Percentiles rank a stretch among this genome's conserved stretches.
Conservation (phyloP, 2,888 invertebrate genomes). For the Mythimna ferrago region DNA sequence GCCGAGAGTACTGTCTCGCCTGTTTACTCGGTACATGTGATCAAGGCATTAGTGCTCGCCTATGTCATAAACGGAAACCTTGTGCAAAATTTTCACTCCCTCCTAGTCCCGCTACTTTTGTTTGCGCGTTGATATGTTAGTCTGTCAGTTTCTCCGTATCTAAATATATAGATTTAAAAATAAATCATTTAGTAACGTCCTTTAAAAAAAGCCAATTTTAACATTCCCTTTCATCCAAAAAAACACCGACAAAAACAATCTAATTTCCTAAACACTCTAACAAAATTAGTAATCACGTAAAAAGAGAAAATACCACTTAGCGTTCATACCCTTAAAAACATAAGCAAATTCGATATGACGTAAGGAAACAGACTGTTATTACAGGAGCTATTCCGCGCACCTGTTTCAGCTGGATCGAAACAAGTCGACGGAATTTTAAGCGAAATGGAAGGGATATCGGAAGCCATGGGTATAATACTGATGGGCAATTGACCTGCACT, state of each 20-base stretch:
- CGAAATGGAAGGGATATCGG: conserved; percentile 43
- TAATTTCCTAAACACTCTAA: background rate
- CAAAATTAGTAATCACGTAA: conserved; percentile 31
- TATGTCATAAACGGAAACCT: too few species aligned
- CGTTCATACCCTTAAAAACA: conserved; percentile 37
- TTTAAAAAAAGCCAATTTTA: too few species aligned
- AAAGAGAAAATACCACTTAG: conserved; percentile 24
- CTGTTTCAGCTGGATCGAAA: conserved; percentile 67
- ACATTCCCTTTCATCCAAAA: too few species aligned
- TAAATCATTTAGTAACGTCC: too few species aligned
- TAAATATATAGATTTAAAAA: too few species aligned
- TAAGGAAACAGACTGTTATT: conserved; percentile 63
- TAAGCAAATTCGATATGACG: conserved; percentile 56
- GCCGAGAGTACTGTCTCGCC: too few species aligned
- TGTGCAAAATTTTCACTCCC: too few species aligned
- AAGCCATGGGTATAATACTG: conserved; percentile 20
- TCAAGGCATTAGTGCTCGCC: too few species aligned
- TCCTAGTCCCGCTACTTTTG: too few species aligned
- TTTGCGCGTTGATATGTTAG: too few species aligned
- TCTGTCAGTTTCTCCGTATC: too few species aligned
- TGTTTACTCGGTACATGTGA: too few species aligned
- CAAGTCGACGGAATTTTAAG: conserved; percentile 55
- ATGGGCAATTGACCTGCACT: conserved; percentile 21
- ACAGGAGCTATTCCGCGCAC: conserved; percentile 70
- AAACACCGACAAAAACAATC: background rate